Evolutionary conservation across 2,113 vertebrate species (phyloP).

Genomic region (Apteryx mantelli): DNA sequence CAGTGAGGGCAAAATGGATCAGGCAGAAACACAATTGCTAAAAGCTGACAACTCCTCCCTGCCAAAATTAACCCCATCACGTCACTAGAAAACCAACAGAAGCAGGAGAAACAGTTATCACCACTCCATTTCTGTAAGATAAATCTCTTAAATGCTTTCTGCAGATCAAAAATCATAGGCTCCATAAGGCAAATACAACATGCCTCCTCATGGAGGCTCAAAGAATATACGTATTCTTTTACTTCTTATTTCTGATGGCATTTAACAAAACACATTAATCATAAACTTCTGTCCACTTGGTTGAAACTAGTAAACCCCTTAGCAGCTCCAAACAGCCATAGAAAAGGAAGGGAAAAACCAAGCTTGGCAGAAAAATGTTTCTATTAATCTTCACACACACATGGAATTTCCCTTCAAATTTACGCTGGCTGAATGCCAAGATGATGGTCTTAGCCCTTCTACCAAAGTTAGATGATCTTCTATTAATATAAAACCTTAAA

Average conservation of each 20-base stretch:
- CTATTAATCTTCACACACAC: neutral
- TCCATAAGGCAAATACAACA: neutral
- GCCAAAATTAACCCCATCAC: neutral
- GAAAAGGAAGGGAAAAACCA: neutral
- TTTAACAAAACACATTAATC: neutral
- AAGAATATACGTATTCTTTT: neutral
- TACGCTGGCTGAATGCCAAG: neutral
- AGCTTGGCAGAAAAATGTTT: neutral
- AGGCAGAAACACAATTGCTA: neutral
- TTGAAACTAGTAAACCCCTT: neutral
- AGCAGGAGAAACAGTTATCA: neutral
- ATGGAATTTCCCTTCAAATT: constrained; percentile 32
- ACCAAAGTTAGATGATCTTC: neutral
- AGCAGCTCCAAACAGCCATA: neutral
- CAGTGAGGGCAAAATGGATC: neutral
- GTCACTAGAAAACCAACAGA: neutral
- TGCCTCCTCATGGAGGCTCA: neutral
- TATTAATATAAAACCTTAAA: neutral
- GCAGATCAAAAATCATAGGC: neutral
- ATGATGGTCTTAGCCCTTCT: neutral
- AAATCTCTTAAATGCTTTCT: neutral
- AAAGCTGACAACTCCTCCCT: neutral
- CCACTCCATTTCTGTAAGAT: neutral
- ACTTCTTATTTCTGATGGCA: neutral
- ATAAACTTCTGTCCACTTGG: neutral